phyloP scores from a whole-genome alignment of 2,113 vertebrate species.

The Plecotus auritus region DNA sequence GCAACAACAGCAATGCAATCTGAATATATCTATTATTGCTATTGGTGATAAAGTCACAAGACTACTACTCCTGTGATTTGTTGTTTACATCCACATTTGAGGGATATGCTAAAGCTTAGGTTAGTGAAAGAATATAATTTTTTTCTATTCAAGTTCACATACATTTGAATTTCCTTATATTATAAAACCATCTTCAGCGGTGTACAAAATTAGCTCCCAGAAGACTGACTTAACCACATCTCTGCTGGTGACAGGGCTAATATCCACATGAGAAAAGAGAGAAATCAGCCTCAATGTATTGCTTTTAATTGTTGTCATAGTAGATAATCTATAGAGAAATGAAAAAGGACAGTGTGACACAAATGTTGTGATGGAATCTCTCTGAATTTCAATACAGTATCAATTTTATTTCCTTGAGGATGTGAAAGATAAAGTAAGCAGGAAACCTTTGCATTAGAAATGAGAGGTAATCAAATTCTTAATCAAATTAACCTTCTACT shows the following conservation, averaged over 20 bases:
- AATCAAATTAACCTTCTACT: constrained; percentile 36
- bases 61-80: background rate
- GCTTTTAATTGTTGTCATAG: constrained; percentile 47
- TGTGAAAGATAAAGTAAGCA: constrained; percentile 10
- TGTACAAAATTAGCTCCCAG: background rate
- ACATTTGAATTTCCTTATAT: background rate
- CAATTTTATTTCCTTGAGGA: constrained; percentile 49
- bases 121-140: background rate
- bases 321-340: constrained; percentile 21
- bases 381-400: constrained; percentile 23
- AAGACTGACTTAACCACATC: background rate
- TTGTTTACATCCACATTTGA: background rate
- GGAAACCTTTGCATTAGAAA: constrained; percentile 43
- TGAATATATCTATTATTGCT: background rate
- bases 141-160: background rate
- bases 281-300: background rate
- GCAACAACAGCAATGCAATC: background rate
- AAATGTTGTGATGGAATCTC: background rate
- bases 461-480: constrained; percentile 54
- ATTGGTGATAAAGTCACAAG: background rate
- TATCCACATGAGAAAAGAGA: background rate
- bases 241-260: background rate
- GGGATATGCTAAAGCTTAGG: background rate
- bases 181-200: background rate
- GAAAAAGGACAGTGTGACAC: background rate